Evolutionary conservation across 2,888 invertebrate genomes (phyloP).

Genomic region (Heliconius cydno): DNA sequence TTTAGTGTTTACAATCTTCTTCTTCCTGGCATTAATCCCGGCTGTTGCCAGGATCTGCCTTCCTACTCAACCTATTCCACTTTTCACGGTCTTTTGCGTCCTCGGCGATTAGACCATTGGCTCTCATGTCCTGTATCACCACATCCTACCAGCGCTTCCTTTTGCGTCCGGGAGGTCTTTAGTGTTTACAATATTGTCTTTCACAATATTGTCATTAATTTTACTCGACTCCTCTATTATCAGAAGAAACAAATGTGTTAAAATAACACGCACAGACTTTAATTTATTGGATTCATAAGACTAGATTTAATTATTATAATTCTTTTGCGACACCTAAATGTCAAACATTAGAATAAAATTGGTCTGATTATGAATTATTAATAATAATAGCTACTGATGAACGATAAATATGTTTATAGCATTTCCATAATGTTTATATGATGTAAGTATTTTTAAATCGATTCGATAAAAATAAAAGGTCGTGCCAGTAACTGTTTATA

Average conservation of each 20-base stretch:
- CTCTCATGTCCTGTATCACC: too few relatives aligned
- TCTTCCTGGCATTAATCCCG: too few relatives aligned
- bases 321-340: constrained; percentile 12
- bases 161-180: too few relatives aligned
- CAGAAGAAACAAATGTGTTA: not conserved
- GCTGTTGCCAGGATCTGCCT: too few relatives aligned
- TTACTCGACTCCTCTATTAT: not conserved
- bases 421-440: not conserved
- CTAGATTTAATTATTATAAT: not conserved
- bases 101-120: too few relatives aligned
- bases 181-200: not conserved
- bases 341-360: constrained; percentile 7
- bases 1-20: not conserved
- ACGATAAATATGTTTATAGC: not conserved
- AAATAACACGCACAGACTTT: too few relatives aligned
- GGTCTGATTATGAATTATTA: not conserved
- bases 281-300: not conserved
- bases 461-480: not conserved
- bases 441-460: not conserved
- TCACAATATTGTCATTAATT: not conserved
- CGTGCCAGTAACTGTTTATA: not conserved
- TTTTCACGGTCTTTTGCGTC: too few relatives aligned
- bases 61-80: too few relatives aligned
- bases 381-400: not conserved
- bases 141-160: too few relatives aligned